Evolutionary conservation across 2,113 vertebrate species (phyloP), one percentile per base, ranked within the genome.

Genomic region (Holacanthus passer): DNA sequence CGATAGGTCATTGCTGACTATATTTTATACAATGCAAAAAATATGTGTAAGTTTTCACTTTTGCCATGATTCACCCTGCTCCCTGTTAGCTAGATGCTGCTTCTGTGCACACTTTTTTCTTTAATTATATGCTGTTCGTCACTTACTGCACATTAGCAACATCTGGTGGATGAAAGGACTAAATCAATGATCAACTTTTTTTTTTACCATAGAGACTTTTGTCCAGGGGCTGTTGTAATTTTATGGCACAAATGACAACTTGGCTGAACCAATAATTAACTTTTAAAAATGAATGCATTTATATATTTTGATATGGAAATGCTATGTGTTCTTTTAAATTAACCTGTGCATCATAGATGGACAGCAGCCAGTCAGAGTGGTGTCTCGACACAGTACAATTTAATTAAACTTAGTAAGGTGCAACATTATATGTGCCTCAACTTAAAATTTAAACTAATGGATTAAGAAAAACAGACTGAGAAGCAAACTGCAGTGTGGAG

Each of bases 81-180:
- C 19, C 37, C 59, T 69, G 63, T 20, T 22, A 3, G 27, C 3
- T 43, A n/a, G 11, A 65, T 37, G 11, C 27, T 75, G 24, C 14
- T 29, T 48, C 66, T 48, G 17, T 64, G 10, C 11, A 62, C 35
- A 29, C n/a, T 20, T 72, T 27, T 17, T 12, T 22, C 10, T 22
- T n/a, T 52, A 3, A 22, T 9, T 11, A 70, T 29, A 6, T 27
- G n/a, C 27, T 19, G 7, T 45, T 52, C 32, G 24, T 31, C 13
- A 43, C 20, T 14, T 64, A 35, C 29, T 66, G 35, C 35, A 73
- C 29, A 47, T 65, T 52, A 77, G 79, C 72, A 39, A 6, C 72
- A 80, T 63, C 84, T 87, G 4, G 79, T 87, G 82, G 80, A 79
- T 58, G 19, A 50, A 52, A 29, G 4, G 16, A 59, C 14, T 5